These are phyloP conservation scores for Fragum whitleyi DNA, from an alignment of 2,888 invertebrate species.

Conservation along the genomic window DNA sequence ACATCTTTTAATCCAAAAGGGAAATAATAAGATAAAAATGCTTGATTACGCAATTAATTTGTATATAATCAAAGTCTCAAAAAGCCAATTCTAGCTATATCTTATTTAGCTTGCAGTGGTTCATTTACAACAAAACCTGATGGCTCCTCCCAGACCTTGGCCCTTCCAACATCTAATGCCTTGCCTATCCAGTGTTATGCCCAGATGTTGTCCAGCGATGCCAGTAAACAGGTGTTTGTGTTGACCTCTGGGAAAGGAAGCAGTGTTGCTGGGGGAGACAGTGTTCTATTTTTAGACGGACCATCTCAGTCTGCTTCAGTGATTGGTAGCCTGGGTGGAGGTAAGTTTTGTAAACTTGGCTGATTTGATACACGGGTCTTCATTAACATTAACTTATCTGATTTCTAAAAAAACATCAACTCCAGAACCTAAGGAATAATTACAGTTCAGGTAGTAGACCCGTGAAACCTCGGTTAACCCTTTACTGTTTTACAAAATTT, in stretches of 20 bases:
- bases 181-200: constrained; percentile 34
- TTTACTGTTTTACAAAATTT: too few species aligned
- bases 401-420: too few species aligned
- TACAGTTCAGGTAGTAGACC: too few species aligned
- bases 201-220: constrained; percentile 27
- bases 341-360: constrained; percentile 17
- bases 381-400: too few species aligned
- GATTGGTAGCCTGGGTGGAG: constrained; percentile 34
- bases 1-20: too few species aligned
- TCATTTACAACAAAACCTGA: not conserved
- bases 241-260: not conserved
- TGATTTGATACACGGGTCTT: too few species aligned
- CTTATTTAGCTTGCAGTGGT: constrained; percentile 25
- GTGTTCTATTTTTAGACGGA: constrained; percentile 47
- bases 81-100: too few species aligned
- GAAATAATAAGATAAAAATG: too few species aligned
- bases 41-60: too few species aligned
- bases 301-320: constrained; percentile 25
- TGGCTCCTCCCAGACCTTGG: not conserved
- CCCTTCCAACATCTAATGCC: not conserved
- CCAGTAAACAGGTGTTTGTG: constrained; percentile 31
- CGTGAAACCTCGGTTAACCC: too few species aligned
- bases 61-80: too few species aligned
- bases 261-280: constrained; percentile 32
- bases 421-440: too few species aligned